Conservation (phyloP, 1,140 invertebrate genomes). For the Babylonia areolata region DNA sequence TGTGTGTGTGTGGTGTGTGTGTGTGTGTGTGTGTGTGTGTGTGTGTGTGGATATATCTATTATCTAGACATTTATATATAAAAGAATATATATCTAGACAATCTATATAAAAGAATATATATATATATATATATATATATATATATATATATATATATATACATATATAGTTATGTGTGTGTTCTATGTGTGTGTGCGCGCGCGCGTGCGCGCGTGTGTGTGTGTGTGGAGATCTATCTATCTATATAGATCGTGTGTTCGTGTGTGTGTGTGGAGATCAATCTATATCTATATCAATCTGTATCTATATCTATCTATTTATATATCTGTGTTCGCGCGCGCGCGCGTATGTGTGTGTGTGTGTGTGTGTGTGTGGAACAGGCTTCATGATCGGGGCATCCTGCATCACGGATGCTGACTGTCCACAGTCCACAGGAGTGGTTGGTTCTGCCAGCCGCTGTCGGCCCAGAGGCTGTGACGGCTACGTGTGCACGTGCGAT, state of each 20-base stretch:
- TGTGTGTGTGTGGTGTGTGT: too few relatives aligned
- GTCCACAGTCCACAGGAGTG: neutral
- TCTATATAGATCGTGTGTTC: neutral
- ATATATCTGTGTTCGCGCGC: neutral
- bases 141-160: neutral
- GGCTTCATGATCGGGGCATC: neutral
- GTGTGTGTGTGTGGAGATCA: neutral
- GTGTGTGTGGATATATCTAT: neutral
- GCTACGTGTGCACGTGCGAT: conserved; percentile 39
- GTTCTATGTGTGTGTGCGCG: neutral
- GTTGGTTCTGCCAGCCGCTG: conserved; percentile 7
- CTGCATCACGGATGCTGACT: conserved; percentile 41
- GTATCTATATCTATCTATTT: neutral
- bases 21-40: neutral
- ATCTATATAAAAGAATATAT: neutral
- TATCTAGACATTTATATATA: neutral
- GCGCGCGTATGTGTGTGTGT: neutral
- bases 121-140: neutral
- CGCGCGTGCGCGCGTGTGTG: neutral
- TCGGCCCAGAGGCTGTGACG: conserved; percentile 37
- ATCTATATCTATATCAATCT: conserved; percentile 23
- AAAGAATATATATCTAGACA: neutral
- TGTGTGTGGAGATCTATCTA: neutral
- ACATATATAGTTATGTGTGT: neutral
- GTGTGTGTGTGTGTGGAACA: neutral